Evolutionary conservation across 2,888 invertebrate genomes (phyloP).

Genomic region (Pammene aurita): DNA sequence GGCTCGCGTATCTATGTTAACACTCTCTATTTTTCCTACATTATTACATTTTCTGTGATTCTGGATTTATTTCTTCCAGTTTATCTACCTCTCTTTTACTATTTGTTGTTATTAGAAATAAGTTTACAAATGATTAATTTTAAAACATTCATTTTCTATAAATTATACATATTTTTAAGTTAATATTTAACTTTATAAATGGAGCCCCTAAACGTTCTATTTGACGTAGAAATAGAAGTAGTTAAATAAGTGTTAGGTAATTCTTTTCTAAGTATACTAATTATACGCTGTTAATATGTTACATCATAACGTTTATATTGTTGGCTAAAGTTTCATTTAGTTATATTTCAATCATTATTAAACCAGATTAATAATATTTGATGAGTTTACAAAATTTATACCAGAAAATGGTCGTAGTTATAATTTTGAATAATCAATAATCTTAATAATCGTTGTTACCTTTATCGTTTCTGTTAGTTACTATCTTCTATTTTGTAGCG

Average conservation of each 20-base stretch:
- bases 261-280: constrained; percentile 53
- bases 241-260: constrained; percentile 73
- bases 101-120: background rate
- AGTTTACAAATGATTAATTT: constrained; percentile 17
- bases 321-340: constrained; percentile 31
- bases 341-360: constrained; percentile 18
- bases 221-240: constrained; percentile 68
- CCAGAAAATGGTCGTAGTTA: background rate
- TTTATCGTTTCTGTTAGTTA: constrained; percentile 44
- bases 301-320: constrained; percentile 34
- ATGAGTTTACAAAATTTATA: constrained; percentile 4
- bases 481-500: constrained; percentile 46
- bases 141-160: background rate
- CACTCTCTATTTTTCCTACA: background rate
- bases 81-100: constrained; percentile 49
- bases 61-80: constrained; percentile 46
- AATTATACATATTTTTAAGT: constrained; percentile 2
- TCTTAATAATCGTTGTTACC: constrained; percentile 2
- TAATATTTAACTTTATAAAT: constrained; percentile 50
- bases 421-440: constrained; percentile 11
- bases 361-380: background rate
- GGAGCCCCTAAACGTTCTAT: constrained; percentile 69
- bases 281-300: constrained; percentile 56
- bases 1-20: constrained; percentile 52
- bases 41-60: constrained; percentile 17